These are phyloP conservation scores for Sorex maritimensis DNA, from an alignment of 2,797 vertebrate species.

Conservation along the genomic window DNA sequence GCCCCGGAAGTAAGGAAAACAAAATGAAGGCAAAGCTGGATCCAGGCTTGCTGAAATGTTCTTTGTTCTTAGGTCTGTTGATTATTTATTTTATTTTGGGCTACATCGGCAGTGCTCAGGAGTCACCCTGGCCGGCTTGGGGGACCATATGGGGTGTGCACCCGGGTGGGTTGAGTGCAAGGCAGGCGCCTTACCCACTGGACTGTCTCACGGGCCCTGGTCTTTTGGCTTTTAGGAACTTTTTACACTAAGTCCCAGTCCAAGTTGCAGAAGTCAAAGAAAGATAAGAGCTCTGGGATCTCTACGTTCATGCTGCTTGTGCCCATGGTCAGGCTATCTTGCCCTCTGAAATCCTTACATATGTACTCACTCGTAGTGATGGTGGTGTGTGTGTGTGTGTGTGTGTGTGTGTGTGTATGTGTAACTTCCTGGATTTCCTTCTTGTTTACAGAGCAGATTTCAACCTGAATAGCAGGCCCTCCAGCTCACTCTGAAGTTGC, in stretches of 20 bases:
- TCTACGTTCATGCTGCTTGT: not conserved
- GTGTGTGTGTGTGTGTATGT: too few species aligned
- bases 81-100: not conserved
- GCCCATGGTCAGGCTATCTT: not conserved
- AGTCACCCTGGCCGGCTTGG: too few species aligned
- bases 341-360: not conserved
- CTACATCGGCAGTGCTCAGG: too few species aligned
- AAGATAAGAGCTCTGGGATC: slow-evolving; percentile 31
- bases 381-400: too few species aligned
- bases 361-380: too few species aligned
- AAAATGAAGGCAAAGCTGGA: not conserved
- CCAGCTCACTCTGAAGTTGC: slow-evolving; percentile 17
- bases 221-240: slow-evolving; percentile 9
- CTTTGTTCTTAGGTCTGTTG: not conserved
- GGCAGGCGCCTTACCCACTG: too few species aligned
- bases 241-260: not conserved
- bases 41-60: not conserved
- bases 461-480: not conserved
- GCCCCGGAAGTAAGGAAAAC: not conserved
- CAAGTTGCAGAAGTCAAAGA: not conserved
- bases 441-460: not conserved
- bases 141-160: too few species aligned
- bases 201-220: not conserved
- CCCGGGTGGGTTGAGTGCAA: too few species aligned
- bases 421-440: not conserved